Evolutionary conservation across 2,797 vertebrate species (phyloP), one percentile per base, ranked within the genome.

Genomic region (Apogon talboti): DNA sequence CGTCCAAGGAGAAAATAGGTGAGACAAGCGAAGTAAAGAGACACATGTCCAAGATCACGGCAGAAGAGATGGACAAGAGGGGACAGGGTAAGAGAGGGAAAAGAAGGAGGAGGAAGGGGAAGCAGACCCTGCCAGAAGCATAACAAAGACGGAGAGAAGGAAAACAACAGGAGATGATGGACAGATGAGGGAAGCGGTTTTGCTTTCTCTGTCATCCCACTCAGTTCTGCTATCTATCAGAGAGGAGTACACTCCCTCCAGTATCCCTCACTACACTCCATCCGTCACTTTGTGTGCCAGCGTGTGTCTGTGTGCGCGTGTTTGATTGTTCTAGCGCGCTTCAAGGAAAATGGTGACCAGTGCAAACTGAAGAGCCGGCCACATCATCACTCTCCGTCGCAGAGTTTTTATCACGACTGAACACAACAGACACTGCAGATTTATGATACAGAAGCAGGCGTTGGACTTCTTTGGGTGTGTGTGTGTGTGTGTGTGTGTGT

Each of bases 211-310:
- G 83, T 85, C 82, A 75, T 79, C 76, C 81, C 60, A 12, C 74
- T 78, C 58, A 12, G 63, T 55, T 79, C 64, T 84, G 76, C 78
- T 75, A 83, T 90, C 82, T 75, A 56, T 87, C 66, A 87, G 75
- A 54, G 49, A 69, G 51, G 67, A 74, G 52, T 64, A 19, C 54
- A 50, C 71, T 71, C 67, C 76, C 82, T 75, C 73, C 65, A 64
- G 57, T 21, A 49, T 78, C 75, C 76, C 53, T 69, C 67, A 37
- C 41, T 37, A 2, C 54, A 49, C 76, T 61, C 59, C 70, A 83
- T 84, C 71, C 30, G 4, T 86, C 80, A 82, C 44, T 40, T 50
- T 40, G 59, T 11, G 48, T 49, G 71, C 8, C 4, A 28, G 70
- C 51, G 66, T 60, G 76, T 56, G 75, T 33, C 9, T 16, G 43